Conservation (phyloP, 53 echinoderm and acorn worm species). For the Apostichopus leukothele region DNA sequence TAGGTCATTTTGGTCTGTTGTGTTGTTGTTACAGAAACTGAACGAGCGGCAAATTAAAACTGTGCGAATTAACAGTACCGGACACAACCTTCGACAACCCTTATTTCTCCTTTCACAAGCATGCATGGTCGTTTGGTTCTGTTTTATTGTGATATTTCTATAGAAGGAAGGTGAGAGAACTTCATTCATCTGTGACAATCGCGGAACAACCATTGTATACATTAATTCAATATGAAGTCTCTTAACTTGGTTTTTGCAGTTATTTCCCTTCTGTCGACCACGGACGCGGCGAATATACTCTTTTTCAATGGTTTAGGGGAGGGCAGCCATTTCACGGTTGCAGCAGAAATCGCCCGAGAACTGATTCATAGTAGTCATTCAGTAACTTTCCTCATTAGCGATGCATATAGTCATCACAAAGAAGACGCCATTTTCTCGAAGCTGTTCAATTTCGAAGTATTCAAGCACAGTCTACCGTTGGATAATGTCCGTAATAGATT, state of each 20-base stretch:
- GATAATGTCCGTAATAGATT: neutral
- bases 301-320: conserved; percentile 46
- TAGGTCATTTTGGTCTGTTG: too few relatives aligned
- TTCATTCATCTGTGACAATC: too few relatives aligned
- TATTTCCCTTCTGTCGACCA: neutral
- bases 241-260: neutral
- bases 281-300: conserved; percentile 12
- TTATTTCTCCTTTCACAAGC: too few relatives aligned
- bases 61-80: too few relatives aligned
- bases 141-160: too few relatives aligned
- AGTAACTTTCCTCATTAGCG: conserved; percentile 70
- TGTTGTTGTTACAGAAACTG: too few relatives aligned
- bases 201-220: too few relatives aligned
- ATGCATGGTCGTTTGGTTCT: too few relatives aligned
- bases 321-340: conserved; percentile 72
- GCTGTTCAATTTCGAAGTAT: conserved; percentile 63
- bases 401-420: conserved; percentile 61
- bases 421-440: conserved; percentile 50
- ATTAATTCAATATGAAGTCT: too few relatives aligned
- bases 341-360: conserved; percentile 57
- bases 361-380: conserved; percentile 62
- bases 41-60: too few relatives aligned
- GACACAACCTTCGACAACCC: too few relatives aligned
- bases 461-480: conserved; percentile 47
- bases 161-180: too few relatives aligned